These are phyloP conservation scores for Solenodon paradoxus DNA, from an alignment of 2,113 vertebrate genomes.

Conservation along the genomic window DNA sequence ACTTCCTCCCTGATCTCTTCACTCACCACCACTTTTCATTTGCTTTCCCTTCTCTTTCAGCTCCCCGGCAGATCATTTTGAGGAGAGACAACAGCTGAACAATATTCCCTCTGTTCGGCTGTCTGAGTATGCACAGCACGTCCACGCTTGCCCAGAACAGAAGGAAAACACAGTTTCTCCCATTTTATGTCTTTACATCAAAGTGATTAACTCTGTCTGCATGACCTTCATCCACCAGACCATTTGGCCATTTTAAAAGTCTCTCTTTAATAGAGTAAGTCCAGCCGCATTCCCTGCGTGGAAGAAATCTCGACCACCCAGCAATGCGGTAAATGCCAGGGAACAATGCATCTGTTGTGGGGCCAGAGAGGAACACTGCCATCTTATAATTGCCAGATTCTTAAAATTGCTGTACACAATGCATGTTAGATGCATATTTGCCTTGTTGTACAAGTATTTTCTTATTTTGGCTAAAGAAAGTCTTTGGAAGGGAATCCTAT, in stretches of 20 bases:
- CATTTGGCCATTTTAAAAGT: conserved; percentile 44
- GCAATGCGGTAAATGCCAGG: background rate
- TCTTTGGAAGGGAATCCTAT: background rate
- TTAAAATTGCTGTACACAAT: conserved; percentile 19
- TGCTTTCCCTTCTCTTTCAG: conserved; percentile 36
- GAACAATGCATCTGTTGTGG: conserved; percentile 54
- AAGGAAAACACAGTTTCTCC: conserved; percentile 58
- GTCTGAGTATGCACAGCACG: conserved; percentile 36
- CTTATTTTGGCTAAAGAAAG: conserved; percentile 41
- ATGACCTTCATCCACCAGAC: conserved; percentile 46
- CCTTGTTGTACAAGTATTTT: conserved; percentile 64
- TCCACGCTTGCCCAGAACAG: conserved; percentile 46
- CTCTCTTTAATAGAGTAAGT: conserved; percentile 50
- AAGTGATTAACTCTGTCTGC: conserved; percentile 54
- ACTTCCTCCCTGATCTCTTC: conserved; percentile 69
- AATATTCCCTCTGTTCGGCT: conserved; percentile 53
- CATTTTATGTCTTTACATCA: conserved; percentile 69
- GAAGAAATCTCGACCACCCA: conserved; percentile 53
- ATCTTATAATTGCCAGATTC: conserved; percentile 50
- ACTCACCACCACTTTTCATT: conserved; percentile 53
- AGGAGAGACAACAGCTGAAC: conserved; percentile 65
- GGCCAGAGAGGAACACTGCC: background rate
- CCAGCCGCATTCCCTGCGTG: background rate
- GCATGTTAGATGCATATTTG: conserved; percentile 62
- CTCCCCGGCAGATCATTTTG: conserved; percentile 39